Percentiles rank a stretch among this genome's conserved stretches.
Evolutionary conservation across 2,797 vertebrate species (phyloP).

Genomic region (Crenuchus spilurus): DNA sequence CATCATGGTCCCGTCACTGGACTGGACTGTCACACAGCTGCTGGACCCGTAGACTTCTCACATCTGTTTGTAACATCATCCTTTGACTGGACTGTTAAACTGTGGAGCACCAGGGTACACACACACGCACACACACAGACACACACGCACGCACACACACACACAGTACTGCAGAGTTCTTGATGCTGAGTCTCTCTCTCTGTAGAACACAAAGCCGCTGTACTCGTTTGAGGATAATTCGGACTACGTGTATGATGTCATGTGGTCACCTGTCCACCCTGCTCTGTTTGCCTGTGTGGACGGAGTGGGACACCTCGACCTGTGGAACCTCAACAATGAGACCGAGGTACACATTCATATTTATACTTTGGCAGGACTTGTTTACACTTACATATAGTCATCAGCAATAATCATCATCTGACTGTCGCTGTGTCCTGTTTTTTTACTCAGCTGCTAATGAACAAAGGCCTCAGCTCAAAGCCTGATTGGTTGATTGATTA

Average conservation of each 20-base stretch:
- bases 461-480: too few relatives aligned
- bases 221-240: conserved; percentile 98
- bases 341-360: conserved; percentile 89
- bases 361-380: too few relatives aligned
- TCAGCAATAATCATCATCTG: too few relatives aligned
- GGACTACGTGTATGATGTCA: conserved; percentile 96
- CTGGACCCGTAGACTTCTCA: conserved; percentile 95
- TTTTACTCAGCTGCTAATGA: too few relatives aligned
- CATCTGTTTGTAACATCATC: conserved; percentile 98
- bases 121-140: conserved; percentile 17
- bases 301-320: conserved; percentile 91
- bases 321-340: conserved; percentile 99
- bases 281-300: conserved; percentile 97
- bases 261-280: conserved; percentile 98
- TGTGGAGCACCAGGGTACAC: conserved; percentile 97
- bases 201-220: conserved; percentile 92
- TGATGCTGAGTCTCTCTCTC: conserved; percentile 40
- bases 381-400: too few relatives aligned
- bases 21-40: conserved; percentile 93
- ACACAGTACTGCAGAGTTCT: background rate
- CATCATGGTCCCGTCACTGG: conserved; percentile 98
- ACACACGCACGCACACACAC: conserved; percentile 4
- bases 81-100: conserved; percentile 99
- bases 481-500: too few relatives aligned
- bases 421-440: too few relatives aligned